Evolutionary conservation across 2,888 invertebrate species (phyloP).

Genomic region (Ferdinandea cuprea): DNA sequence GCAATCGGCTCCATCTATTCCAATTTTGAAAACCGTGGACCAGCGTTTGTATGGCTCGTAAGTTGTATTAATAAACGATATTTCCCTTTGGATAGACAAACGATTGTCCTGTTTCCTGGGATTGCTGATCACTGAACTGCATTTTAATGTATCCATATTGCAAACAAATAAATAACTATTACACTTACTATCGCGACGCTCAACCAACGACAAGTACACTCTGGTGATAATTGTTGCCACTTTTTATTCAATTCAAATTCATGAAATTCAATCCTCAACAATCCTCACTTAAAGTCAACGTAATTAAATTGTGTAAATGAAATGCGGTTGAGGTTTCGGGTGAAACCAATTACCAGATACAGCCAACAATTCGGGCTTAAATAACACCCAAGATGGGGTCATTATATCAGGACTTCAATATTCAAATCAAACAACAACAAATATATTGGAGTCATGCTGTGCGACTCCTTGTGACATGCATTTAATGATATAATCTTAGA

Average conservation of each 20-base stretch:
- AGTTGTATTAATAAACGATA: conserved; percentile 58
- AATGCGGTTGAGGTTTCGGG: conserved; percentile 57
- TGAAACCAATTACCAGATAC: conserved; percentile 30
- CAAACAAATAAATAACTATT: neutral
- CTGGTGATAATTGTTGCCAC: neutral
- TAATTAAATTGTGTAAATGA: conserved; percentile 49
- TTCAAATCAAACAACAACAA: neutral
- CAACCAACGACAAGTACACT: conserved; percentile 21
- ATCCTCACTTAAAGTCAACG: conserved; percentile 9
- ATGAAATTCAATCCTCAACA: conserved; percentile 33
- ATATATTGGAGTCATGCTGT: neutral
- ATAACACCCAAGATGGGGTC: conserved; percentile 6
- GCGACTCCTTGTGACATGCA: too few species aligned
- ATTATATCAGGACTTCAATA: conserved; percentile 22
- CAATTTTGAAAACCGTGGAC: conserved; percentile 59
- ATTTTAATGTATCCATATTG: conserved; percentile 55
- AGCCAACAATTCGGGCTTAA: neutral
- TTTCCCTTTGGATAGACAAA: conserved; percentile 51
- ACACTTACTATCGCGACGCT: conserved; percentile 23
- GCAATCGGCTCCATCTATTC: conserved; percentile 26
- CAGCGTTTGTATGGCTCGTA: conserved; percentile 63
- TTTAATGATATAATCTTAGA: too few species aligned
- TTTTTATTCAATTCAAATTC: conserved; percentile 41
- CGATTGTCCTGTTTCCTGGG: conserved; percentile 41
- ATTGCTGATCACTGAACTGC: conserved; percentile 60